Evolutionary conservation across 2,113 vertebrate species (phyloP), one percentile per base, ranked within the genome.

Genomic region (Casuarius casuarius): DNA sequence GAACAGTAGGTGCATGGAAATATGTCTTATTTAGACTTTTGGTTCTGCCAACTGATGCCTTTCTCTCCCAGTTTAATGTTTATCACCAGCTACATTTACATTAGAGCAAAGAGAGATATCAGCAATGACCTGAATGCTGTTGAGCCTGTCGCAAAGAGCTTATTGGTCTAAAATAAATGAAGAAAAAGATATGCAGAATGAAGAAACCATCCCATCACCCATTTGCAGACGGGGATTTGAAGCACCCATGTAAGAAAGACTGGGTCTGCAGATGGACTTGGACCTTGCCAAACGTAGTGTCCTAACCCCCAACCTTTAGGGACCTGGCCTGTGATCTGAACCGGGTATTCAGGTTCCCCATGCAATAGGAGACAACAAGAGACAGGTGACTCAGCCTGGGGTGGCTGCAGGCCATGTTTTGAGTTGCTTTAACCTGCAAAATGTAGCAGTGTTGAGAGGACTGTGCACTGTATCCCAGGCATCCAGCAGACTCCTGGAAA

Each of bases 381-480:
- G 40, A 15, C 5, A 12, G 21, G 15, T 26, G 31, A 17, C 65
- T 71, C 23, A 6, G 59, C 5, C 5, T 18, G 28, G 17, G 35
- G 42, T 21, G 12, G 40, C 19, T 42, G 20, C 38, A 23, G 42
- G 40, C 54, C 44, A 21, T 7, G 10, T n/a, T 51, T 23, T 31
- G 56, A 49, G 73, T 23, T 61, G 25, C 21, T 75, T 31, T 52
- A 59, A 65, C 28, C 56, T 84, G 49, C 5, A 13, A 38, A 66
- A 42, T 1, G 16, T 18, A 46, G 38, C n/a, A 44, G 51, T 0
- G 5, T 6, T 51, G 52, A 62, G 62, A 76, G 70, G 16, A 46
- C 6, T 0, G 12, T 0, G 1, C 21, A n/a, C 26, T 6, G 2
- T 66, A 48, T 54, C 49, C 35, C 42, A n/a, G 31, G 48, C 19